These are phyloP conservation scores for Helostoma temminkii DNA, from an alignment of 2,797 vertebrate species.

Conservation along the genomic window DNA sequence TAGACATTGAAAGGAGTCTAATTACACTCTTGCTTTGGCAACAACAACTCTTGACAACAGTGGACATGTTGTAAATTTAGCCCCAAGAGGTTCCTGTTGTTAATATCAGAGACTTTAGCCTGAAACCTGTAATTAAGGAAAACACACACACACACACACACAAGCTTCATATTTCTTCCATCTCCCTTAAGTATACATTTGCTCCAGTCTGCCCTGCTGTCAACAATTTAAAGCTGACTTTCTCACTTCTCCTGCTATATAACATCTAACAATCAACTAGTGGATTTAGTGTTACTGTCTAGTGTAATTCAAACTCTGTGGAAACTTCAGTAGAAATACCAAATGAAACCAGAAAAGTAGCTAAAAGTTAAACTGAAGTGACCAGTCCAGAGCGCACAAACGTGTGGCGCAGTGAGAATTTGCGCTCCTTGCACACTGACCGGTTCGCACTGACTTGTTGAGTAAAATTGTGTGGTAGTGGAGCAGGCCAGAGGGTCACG, in stretches of 20 bases:
- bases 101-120: conserved; percentile 69
- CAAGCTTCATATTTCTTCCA: conserved; percentile 60
- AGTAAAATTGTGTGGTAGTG: too few relatives aligned
- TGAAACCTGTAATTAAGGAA: conserved; percentile 58
- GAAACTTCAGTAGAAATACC: neutral
- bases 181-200: conserved; percentile 69
- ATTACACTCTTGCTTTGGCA: conserved; percentile 69
- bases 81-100: conserved; percentile 50
- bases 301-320: neutral
- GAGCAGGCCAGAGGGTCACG: too few relatives aligned
- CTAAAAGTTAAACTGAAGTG: too few relatives aligned
- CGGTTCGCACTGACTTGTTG: too few relatives aligned
- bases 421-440: too few relatives aligned
- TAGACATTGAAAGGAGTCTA: conserved; percentile 38
- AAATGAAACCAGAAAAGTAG: too few relatives aligned
- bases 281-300: conserved; percentile 11
- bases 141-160: conserved; percentile 11
- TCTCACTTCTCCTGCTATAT: conserved; percentile 28
- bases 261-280: conserved; percentile 6
- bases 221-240: conserved; percentile 26
- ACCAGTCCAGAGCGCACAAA: too few relatives aligned
- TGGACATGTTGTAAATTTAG: conserved; percentile 55
- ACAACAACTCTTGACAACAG: conserved; percentile 65
- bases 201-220: conserved; percentile 35
- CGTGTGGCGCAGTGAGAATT: too few relatives aligned